Conservation (phyloP, 2,797 vertebrate species). For the Hyperoplus immaculatus region DNA sequence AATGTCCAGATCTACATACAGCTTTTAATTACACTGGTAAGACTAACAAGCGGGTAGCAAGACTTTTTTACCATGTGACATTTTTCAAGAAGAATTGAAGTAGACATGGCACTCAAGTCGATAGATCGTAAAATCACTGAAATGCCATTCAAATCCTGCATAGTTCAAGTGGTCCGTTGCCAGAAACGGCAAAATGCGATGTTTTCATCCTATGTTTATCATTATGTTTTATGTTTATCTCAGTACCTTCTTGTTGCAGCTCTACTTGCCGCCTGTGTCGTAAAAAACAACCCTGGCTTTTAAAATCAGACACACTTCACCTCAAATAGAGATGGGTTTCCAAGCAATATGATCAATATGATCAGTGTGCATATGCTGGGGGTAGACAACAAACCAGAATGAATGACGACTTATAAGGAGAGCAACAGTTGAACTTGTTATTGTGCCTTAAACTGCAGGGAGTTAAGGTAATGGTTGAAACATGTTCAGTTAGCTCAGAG, state of each 20-base stretch:
- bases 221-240: slow-evolving; percentile 5
- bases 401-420: neutral
- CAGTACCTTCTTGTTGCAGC: neutral
- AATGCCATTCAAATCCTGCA: slow-evolving; percentile 4
- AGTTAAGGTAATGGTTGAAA: too few species aligned
- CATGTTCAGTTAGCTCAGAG: neutral
- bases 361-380: neutral
- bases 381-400: neutral
- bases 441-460: neutral
- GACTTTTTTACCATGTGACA: neutral
- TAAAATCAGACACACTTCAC: neutral
- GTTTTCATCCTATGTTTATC: slow-evolving; percentile 7
- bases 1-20: neutral
- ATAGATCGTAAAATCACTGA: slow-evolving; percentile 11
- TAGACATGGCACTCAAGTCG: neutral
- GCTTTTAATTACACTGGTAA: neutral
- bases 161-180: slow-evolving; percentile 8
- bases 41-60: neutral
- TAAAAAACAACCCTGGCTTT: neutral
- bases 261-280: neutral
- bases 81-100: neutral
- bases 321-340: neutral
- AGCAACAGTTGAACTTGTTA: neutral
- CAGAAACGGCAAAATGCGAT: slow-evolving; percentile 2
- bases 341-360: neutral